Conservation (phyloP, 2,797 vertebrate species). For the Cephalopachus bancanus region DNA sequence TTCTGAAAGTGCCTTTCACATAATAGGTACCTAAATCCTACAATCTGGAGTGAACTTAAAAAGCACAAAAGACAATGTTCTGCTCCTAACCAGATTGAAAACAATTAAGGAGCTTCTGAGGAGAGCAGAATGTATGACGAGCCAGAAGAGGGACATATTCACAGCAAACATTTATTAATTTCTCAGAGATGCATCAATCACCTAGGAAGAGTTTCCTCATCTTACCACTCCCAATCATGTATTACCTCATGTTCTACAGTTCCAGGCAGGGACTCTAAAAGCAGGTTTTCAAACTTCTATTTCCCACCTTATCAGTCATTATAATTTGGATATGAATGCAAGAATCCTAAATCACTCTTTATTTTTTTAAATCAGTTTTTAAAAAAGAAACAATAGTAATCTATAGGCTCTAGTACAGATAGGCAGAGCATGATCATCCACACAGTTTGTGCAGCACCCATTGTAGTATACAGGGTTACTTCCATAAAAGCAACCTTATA, state of each 20-base stretch:
- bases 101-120: background rate
- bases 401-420: background rate
- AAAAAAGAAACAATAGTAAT: background rate
- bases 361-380: background rate
- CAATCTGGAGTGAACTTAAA: constrained; percentile 8
- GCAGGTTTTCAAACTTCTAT: background rate
- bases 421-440: background rate
- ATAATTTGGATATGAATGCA: background rate
- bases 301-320: background rate
- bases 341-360: background rate
- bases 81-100: constrained; percentile 2
- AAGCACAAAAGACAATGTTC: constrained; percentile 15
- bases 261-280: background rate
- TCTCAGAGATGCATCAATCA: background rate
- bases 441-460: background rate
- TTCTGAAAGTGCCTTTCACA: constrained; percentile 43
- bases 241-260: background rate
- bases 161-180: background rate
- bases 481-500: background rate
- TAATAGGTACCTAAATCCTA: background rate
- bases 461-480: background rate
- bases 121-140: background rate
- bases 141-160: background rate
- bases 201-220: background rate
- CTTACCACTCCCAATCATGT: background rate